Evolutionary conservation across 1,140 invertebrate genomes (phyloP).

Genomic region (Bombus huntii): DNA sequence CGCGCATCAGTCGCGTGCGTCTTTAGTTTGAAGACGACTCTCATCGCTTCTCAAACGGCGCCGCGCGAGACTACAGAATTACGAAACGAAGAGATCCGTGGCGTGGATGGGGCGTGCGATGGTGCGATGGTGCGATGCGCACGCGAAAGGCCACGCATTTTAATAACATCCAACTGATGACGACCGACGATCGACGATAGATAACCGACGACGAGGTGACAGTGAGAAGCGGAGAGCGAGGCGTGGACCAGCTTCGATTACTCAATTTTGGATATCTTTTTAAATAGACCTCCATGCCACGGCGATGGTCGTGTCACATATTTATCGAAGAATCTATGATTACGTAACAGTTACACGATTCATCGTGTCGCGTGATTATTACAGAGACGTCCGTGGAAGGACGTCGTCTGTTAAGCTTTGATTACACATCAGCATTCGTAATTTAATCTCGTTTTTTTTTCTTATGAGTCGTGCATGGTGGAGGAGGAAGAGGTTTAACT

Average conservation of each 20-base stretch:
- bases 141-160: neutral
- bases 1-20: neutral
- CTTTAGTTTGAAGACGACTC: neutral
- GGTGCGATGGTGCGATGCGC: neutral
- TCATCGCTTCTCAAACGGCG: neutral
- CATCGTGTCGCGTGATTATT: neutral
- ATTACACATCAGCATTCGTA: neutral
- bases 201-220: neutral
- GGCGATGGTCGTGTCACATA: too few relatives aligned
- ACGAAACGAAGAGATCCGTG: neutral
- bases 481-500: too few relatives aligned
- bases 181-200: neutral
- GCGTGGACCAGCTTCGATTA: neutral
- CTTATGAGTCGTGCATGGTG: accelerated
- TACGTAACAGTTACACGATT: neutral
- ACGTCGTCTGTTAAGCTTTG: neutral
- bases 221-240: neutral
- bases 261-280: neutral
- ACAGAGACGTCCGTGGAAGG: neutral
- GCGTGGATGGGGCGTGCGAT: neutral
- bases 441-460: neutral
- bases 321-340: neutral
- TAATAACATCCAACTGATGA: constrained; percentile 11
- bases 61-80: neutral
- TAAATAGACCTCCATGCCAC: neutral